phyloP scores from a whole-genome alignment of 2,797 vertebrate genomes.

The Rhinoraja longicauda region DNA sequence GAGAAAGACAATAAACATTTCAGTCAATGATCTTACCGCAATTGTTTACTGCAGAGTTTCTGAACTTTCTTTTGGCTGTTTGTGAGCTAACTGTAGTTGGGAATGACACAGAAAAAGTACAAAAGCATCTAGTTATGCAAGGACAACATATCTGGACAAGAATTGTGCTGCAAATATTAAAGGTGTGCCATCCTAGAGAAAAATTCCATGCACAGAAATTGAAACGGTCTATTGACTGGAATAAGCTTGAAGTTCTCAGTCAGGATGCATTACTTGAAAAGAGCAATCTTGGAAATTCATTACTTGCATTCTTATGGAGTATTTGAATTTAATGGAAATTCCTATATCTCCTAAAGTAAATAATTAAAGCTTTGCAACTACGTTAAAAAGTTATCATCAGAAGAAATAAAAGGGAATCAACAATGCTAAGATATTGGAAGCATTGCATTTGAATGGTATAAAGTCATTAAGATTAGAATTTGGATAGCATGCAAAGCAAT shows the following conservation, averaged over 20 bases:
- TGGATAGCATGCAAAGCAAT: too few relatives aligned
- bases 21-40: not conserved
- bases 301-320: not conserved
- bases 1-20: too few relatives aligned
- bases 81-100: not conserved
- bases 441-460: not conserved
- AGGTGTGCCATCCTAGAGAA: not conserved
- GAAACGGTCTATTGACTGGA: not conserved
- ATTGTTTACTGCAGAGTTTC: not conserved
- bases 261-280: not conserved
- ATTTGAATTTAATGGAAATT: not conserved
- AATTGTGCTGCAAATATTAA: not conserved
- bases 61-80: not conserved
- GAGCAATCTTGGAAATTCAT: not conserved
- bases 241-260: not conserved
- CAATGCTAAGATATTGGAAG: not conserved
- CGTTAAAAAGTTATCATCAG: not conserved
- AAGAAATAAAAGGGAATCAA: not conserved
- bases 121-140: not conserved
- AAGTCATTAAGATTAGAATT: not conserved
- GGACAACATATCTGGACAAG: not conserved
- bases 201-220: not conserved
- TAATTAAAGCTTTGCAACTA: not conserved
- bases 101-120: not conserved
- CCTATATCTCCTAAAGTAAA: not conserved